Evolutionary conservation across 2,113 vertebrate genomes (phyloP).

Genomic region (Xenopus laevis): DNA sequence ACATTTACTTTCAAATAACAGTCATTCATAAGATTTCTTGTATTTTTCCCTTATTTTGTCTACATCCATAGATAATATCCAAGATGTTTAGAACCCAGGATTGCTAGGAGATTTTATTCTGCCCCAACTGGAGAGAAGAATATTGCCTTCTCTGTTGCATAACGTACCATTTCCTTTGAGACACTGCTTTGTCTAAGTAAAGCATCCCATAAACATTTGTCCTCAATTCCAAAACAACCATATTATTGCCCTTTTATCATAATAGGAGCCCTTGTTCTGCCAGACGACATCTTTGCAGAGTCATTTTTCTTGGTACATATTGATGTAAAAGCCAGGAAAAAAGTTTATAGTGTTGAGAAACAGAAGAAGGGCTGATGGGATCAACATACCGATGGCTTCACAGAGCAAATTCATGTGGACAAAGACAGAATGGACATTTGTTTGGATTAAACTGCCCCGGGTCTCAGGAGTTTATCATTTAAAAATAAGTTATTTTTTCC

Average conservation of each 20-base stretch:
- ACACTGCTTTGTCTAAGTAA: too few species aligned
- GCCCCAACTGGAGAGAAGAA: too few species aligned
- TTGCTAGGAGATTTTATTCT: too few species aligned
- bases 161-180: too few species aligned
- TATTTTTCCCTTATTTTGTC: too few species aligned
- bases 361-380: slow-evolving; percentile 8
- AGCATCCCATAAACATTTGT: background rate
- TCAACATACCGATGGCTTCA: slow-evolving; percentile 43
- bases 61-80: too few species aligned
- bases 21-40: too few species aligned
- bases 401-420: slow-evolving; percentile 31
- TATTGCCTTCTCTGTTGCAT: too few species aligned
- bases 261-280: background rate
- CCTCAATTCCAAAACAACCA: slow-evolving; percentile 5
- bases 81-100: too few species aligned
- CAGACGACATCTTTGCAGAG: background rate
- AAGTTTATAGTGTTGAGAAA: slow-evolving; percentile 26
- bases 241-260: slow-evolving; percentile 1
- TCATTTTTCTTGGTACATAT: background rate
- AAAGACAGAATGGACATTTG: slow-evolving; percentile 50
- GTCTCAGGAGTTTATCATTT: slow-evolving; percentile 53
- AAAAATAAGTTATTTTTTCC: slow-evolving; percentile 57
- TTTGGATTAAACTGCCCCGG: slow-evolving; percentile 57
- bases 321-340: background rate
- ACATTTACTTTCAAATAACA: too few species aligned